Conservation (phyloP, 2,888 invertebrate genomes). For the Athalia rosae region DNA sequence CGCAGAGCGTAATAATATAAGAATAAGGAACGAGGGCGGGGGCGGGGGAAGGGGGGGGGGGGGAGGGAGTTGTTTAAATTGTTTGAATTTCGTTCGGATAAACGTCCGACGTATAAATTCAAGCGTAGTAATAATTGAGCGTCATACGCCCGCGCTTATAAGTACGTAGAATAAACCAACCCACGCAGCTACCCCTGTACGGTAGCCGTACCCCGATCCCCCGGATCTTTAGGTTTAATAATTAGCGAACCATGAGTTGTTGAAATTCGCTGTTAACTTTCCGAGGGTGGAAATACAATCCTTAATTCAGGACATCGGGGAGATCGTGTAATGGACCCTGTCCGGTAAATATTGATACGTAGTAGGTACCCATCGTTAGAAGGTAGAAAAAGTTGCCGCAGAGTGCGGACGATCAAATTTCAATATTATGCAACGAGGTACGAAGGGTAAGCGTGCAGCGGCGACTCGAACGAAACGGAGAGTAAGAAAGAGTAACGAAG, state of each 20-base stretch:
- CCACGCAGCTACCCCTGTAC: too few species aligned
- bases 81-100: neutral
- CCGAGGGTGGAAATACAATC: slow-evolving; percentile 13
- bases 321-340: slow-evolving; percentile 6
- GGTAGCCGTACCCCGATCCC: too few species aligned
- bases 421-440: neutral
- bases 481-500: neutral
- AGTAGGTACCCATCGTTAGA: neutral
- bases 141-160: neutral
- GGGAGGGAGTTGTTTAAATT: slow-evolving; percentile 8
- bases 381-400: too few species aligned
- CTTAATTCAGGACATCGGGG: slow-evolving; percentile 32
- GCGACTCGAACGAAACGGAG: neutral
- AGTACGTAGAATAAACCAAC: too few species aligned
- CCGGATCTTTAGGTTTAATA: slow-evolving; percentile 1
- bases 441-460: too few species aligned
- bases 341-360: slow-evolving; percentile 39
- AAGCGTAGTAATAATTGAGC: neutral
- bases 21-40: too few species aligned
- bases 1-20: too few species aligned
- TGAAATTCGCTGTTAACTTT: slow-evolving; percentile 21
- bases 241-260: slow-evolving; percentile 5
- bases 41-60: neutral
- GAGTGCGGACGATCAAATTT: neutral
- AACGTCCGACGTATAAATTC: neutral